phyloP scores from a whole-genome alignment of 2,797 vertebrate genomes.

The Etheostoma perlongum region DNA sequence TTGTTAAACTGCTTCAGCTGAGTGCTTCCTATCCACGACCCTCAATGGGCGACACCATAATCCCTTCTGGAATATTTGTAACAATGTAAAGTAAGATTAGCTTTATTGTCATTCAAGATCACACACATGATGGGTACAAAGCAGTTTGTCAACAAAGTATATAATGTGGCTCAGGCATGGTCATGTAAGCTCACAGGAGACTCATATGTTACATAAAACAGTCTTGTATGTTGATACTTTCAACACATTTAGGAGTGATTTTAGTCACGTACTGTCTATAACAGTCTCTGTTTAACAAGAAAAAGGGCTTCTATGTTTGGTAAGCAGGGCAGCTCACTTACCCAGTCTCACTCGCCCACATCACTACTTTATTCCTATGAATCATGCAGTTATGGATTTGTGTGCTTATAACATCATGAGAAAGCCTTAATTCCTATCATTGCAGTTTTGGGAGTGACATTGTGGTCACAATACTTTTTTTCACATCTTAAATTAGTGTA shows the following conservation, averaged over 20 bases:
- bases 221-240: background rate
- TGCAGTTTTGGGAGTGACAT: constrained; percentile 8
- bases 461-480: background rate
- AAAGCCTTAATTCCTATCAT: constrained; percentile 27
- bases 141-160: background rate
- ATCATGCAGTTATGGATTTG: constrained; percentile 20
- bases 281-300: background rate
- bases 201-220: background rate
- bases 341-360: background rate
- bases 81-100: background rate
- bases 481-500: background rate
- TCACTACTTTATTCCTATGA: constrained; percentile 24
- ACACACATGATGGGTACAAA: background rate
- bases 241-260: background rate
- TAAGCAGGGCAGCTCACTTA: background rate
- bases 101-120: background rate
- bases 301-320: background rate
- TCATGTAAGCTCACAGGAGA: background rate
- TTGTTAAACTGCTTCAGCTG: background rate
- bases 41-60: background rate
- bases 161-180: background rate
- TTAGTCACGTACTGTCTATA: background rate
- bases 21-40: too few species aligned
- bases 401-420: constrained; percentile 35
- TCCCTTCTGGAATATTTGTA: background rate